Percentiles rank a stretch among this genome's conserved stretches.
These are phyloP conservation scores for Porites lutea DNA, from an alignment of 64 coral and sea anemone species.

Conservation along the genomic window DNA sequence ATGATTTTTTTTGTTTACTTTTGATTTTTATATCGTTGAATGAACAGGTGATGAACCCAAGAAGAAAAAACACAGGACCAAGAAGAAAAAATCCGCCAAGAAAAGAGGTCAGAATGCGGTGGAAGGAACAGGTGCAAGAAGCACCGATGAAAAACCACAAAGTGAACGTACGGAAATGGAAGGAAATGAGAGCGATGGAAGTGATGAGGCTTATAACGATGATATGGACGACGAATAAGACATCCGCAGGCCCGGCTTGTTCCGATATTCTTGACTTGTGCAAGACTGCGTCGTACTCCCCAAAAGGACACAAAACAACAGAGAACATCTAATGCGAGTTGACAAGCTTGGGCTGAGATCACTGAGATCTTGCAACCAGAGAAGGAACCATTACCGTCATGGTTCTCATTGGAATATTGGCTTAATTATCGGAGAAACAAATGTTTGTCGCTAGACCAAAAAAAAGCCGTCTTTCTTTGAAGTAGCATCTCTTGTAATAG, in stretches of 20 bases:
- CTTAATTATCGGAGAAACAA: no score
- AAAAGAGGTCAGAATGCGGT: conserved; percentile 24
- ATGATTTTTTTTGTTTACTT: not conserved
- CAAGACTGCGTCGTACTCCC: no score
- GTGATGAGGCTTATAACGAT: not conserved
- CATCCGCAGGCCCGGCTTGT: not conserved
- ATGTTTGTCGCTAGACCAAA: no score
- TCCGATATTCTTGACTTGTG: no score
- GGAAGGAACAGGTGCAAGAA: not conserved
- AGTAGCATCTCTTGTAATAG: no score
- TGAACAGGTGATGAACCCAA: conserved; percentile 73
- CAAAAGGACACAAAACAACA: no score
- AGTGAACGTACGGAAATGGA: not conserved
- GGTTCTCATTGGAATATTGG: no score
- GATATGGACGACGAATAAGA: conserved; percentile 18
- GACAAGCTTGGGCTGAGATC: no score
- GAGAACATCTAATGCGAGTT: no score
- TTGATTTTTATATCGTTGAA: not conserved
- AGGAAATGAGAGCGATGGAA: not conserved
- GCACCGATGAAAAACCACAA: not conserved
- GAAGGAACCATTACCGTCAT: no score
- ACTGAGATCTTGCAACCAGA: no score
- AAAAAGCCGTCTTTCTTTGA: no score
- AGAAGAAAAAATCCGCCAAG: conserved; percentile 70
- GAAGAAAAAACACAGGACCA: conserved; percentile 83